Conservation (phyloP, 2,888 invertebrate genomes). For the Eilema sororculum region DNA sequence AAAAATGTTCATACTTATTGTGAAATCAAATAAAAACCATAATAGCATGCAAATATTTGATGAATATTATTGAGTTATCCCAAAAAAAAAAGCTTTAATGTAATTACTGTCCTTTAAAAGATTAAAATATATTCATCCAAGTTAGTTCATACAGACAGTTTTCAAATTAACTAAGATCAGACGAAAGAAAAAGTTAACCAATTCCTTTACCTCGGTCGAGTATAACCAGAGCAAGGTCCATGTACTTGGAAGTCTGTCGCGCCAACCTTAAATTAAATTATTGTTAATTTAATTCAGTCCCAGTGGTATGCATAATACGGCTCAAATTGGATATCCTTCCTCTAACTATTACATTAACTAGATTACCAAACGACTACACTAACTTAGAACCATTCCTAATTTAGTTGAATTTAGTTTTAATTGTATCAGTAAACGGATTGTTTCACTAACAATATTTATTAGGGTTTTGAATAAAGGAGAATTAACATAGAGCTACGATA, state of each 20-base stretch:
- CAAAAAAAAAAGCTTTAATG: too few relatives aligned
- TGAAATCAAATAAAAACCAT: too few relatives aligned
- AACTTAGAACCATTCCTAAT: background rate
- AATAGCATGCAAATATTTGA: too few relatives aligned
- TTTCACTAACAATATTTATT: background rate
- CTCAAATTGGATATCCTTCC: background rate
- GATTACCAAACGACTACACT: background rate
- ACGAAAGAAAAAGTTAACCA: too few relatives aligned
- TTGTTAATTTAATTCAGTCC: background rate
- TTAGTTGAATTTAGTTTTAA: background rate
- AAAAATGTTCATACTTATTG: too few relatives aligned
- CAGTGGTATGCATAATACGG: slow-evolving; percentile 9
- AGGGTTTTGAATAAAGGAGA: background rate
- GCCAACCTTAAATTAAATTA: slow-evolving; percentile 9
- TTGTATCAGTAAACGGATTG: background rate
- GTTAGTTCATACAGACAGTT: too few relatives aligned
- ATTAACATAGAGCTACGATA: background rate
- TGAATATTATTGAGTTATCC: too few relatives aligned
- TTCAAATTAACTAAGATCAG: too few relatives aligned
- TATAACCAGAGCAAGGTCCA: background rate
- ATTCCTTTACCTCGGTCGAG: too few relatives aligned
- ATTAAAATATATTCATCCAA: too few relatives aligned
- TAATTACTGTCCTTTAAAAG: too few relatives aligned
- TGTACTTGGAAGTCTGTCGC: background rate
- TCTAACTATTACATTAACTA: background rate